Evolutionary conservation across 2,888 invertebrate species (phyloP).

Genomic region (Erebia epiphron): DNA sequence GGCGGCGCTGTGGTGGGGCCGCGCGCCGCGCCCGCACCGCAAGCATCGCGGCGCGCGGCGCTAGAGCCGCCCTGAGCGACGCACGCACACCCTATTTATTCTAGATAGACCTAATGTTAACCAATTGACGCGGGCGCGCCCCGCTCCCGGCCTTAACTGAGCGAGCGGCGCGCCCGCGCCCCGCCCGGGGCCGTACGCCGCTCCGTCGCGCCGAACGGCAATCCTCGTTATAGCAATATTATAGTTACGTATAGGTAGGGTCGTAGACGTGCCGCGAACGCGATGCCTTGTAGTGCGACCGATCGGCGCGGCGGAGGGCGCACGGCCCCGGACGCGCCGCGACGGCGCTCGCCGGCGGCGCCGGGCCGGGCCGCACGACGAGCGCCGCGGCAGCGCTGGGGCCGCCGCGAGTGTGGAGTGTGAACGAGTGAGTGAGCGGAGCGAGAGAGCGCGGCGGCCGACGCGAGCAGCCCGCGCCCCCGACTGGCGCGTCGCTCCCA

Average conservation of each 20-base stretch:
- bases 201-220: conserved; percentile 48
- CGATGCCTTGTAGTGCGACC: conserved; percentile 45
- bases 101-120: conserved; percentile 81
- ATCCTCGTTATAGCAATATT: conserved; percentile 59
- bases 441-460: conserved; percentile 44
- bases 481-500: conserved; percentile 52
- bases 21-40: conserved; percentile 70
- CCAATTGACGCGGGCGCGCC: conserved; percentile 71
- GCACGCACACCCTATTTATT: conserved; percentile 65
- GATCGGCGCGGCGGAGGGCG: conserved; percentile 44
- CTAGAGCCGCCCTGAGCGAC: conserved; percentile 78
- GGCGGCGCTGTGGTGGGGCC: conserved; percentile 68
- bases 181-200: conserved; percentile 54
- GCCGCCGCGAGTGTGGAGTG: conserved; percentile 39
- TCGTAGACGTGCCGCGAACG: conserved; percentile 50
- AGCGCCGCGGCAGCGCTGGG: conserved; percentile 39
- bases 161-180: conserved; percentile 60
- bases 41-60: conserved; percentile 83
- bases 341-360: conserved; percentile 34
- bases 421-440: conserved; percentile 39
- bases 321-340: conserved; percentile 35
- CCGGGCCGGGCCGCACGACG: conserved; percentile 28
- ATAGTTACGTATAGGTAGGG: conserved; percentile 55
- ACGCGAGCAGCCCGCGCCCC: conserved; percentile 39
- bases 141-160: conserved; percentile 63